Evolutionary conservation across 2,888 invertebrate genomes (phyloP).

Genomic region (Slavum lentiscoides): DNA sequence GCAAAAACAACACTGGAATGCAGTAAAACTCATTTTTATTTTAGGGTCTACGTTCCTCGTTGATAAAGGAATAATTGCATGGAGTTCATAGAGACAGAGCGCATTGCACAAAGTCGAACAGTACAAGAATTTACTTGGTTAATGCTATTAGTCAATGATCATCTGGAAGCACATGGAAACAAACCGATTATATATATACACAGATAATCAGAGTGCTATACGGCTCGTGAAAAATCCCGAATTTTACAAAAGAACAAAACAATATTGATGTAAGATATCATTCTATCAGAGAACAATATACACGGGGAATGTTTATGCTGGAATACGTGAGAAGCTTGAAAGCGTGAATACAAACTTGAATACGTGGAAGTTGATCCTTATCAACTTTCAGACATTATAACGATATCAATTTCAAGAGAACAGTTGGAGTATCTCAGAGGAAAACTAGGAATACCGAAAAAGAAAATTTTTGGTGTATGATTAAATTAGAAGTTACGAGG

Average conservation of each 20-base stretch:
- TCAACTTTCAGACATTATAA: too few relatives aligned
- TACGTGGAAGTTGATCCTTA: too few relatives aligned
- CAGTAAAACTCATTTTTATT: not conserved
- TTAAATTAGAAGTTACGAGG: too few relatives aligned
- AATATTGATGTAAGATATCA: not conserved
- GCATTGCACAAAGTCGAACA: not conserved
- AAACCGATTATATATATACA: conserved; percentile 36
- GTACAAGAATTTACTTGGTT: not conserved
- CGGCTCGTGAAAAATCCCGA: not conserved
- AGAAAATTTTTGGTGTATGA: too few relatives aligned
- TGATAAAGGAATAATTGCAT: too few relatives aligned
- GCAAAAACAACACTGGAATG: conserved; percentile 5
- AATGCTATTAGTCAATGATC: too few relatives aligned
- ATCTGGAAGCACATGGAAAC: not conserved
- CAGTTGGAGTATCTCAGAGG: too few relatives aligned
- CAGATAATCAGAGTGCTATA: conserved; percentile 2
- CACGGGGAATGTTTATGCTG: too few relatives aligned
- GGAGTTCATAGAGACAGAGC: not conserved
- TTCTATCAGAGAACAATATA: not conserved
- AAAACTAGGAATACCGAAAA: too few relatives aligned
- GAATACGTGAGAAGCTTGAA: too few relatives aligned
- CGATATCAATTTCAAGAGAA: too few relatives aligned
- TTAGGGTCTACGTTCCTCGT: not conserved
- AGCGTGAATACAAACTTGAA: too few relatives aligned
- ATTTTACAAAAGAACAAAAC: conserved; percentile 15